A percentile compares a stretch with the other conserved stretches of the same genome.
These are phyloP conservation scores for mouse (Mus musculus) DNA, from an alignment of 2,113 vertebrate genomes.

Conservation along the genomic window GRCm39 chr11:64374001-64374500, in stretches of 20 bases:
- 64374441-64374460: background rate
- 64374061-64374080: background rate
- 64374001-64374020: background rate
- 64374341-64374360: too few species aligned
- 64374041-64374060: fast-evolving
- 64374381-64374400: background rate
- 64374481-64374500: background rate
- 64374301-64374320: background rate
- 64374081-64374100: background rate
- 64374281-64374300: background rate
- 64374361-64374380: background rate
- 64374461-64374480: background rate
- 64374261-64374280: background rate
- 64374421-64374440: background rate
- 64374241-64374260: background rate
- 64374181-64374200: background rate
- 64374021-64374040: background rate
- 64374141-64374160: background rate
- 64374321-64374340: background rate
- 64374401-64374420: background rate
- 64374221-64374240: background rate
- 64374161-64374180: background rate
- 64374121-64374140: background rate
- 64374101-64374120: background rate
- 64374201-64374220: background rate